These are phyloP conservation scores for Spheniscus humboldti DNA, from an alignment of 2,797 vertebrate species.

Conservation along the genomic window DNA sequence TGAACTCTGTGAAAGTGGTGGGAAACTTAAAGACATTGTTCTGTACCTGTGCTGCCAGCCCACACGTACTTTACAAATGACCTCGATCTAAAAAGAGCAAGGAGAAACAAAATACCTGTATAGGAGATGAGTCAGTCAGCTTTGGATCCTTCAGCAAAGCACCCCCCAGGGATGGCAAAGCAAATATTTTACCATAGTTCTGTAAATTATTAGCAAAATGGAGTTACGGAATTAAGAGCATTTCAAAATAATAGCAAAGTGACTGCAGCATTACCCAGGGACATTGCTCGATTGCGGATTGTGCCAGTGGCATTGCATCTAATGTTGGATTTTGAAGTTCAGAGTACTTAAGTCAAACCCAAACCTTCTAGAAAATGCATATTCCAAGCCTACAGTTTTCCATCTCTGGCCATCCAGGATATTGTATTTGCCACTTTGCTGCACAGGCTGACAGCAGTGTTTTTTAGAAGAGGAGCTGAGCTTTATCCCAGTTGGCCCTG, in stretches of 20 bases:
- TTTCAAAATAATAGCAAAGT: background rate
- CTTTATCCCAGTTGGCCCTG: background rate
- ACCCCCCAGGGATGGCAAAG: background rate
- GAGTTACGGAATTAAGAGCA: background rate
- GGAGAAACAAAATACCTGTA: background rate
- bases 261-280: background rate
- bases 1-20: background rate
- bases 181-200: background rate
- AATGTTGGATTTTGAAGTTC: background rate
- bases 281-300: background rate
- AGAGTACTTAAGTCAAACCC: background rate
- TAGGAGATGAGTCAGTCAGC: background rate
- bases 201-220: background rate
- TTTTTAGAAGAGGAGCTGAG: background rate
- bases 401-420: background rate
- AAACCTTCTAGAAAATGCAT: background rate
- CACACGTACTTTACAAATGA: background rate
- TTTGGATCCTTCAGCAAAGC: background rate
- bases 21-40: background rate
- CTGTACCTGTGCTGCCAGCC: background rate
- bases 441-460: background rate
- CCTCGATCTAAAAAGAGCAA: background rate
- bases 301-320: background rate
- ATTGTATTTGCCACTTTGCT: background rate
- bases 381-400: background rate